Conservation (phyloP, 2,888 invertebrate genomes). For the Antheraea assamensis region DNA sequence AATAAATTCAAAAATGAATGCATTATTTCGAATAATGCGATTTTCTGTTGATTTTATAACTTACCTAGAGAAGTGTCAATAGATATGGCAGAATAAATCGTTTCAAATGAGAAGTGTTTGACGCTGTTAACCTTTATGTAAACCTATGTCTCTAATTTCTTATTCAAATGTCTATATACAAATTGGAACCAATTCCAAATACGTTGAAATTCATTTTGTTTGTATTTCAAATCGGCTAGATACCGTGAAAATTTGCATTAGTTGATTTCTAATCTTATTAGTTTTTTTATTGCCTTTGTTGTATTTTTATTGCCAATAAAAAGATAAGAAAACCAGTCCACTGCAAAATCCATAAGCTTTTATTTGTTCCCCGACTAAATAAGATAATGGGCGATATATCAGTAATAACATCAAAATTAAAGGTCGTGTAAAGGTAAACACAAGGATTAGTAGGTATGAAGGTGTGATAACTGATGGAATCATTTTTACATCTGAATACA, state of each 20-base stretch:
- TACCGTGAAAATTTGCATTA: background rate
- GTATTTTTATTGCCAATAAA: background rate
- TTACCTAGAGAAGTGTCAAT: too few species aligned
- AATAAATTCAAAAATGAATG: too few species aligned
- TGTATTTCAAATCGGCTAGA: background rate
- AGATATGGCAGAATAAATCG: too few species aligned
- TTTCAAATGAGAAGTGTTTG: too few species aligned
- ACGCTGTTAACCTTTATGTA: too few species aligned
- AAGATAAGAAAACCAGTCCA: background rate
- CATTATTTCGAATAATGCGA: too few species aligned
- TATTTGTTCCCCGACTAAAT: background rate
- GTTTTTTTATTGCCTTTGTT: too few species aligned
- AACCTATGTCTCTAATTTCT: too few species aligned
- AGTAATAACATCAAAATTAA: background rate
- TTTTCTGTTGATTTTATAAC: too few species aligned
- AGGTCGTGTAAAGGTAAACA: background rate
- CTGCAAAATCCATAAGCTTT: background rate
- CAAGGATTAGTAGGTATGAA: background rate
- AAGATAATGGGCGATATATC: background rate
- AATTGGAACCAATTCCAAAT: background rate
- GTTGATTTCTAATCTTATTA: background rate
- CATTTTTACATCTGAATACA: conserved; percentile 9
- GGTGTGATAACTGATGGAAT: background rate
- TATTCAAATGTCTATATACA: background rate
- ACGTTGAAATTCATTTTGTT: too few species aligned